A percentile compares a stretch with the other conserved stretches of the same genome.
Conservation (phyloP, 2,113 vertebrate species). For the Brienomyrus longianalis region DNA sequence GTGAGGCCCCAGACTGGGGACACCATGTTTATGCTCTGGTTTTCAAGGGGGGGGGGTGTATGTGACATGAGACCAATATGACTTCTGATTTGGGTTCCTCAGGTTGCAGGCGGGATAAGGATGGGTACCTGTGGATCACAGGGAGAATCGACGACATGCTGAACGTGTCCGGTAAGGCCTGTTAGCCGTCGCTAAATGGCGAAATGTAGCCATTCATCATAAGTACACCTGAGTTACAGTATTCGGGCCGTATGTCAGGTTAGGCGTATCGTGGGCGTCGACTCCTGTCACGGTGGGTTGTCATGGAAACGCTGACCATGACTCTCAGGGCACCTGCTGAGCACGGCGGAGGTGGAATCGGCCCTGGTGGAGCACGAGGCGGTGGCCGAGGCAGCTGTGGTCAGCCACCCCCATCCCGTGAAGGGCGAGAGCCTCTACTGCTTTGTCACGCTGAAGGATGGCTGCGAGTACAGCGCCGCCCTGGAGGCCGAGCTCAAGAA, state of each 20-base stretch:
- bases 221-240: not conserved
- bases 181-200: not conserved
- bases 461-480: conserved; percentile 61
- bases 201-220: not conserved
- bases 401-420: conserved; percentile 80
- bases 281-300: not conserved
- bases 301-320: not conserved
- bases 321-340: conserved; percentile 81
- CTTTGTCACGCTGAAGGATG: conserved; percentile 82
- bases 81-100: conserved; percentile 1
- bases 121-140: conserved; percentile 97
- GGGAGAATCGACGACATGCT: conserved; percentile 97
- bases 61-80: not conserved
- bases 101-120: conserved; percentile 90
- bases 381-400: conserved; percentile 80
- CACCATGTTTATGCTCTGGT: not conserved
- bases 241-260: not conserved
- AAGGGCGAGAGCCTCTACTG: conserved; percentile 97
- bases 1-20: conserved; percentile 50
- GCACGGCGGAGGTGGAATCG: conserved; percentile 91
- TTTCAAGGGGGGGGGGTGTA: not conserved
- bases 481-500: conserved; percentile 77
- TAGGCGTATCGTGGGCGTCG: not conserved
- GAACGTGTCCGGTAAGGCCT: conserved; percentile 84
- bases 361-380: conserved; percentile 77